Percentiles rank a stretch among this genome's conserved stretches.
Conservation (phyloP, 2,888 invertebrate species). For the Bhutanitis thaidina region DNA sequence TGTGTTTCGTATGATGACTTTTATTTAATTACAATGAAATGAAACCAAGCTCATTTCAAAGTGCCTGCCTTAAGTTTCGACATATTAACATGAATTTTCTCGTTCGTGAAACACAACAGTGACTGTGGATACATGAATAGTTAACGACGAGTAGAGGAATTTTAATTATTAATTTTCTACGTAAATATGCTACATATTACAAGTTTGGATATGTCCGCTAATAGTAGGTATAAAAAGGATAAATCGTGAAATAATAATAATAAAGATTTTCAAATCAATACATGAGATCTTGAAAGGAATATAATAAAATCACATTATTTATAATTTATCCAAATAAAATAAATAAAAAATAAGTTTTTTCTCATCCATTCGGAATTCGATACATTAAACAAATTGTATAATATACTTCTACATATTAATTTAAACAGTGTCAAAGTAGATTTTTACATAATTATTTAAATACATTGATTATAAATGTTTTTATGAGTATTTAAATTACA, state of each 20-base stretch:
- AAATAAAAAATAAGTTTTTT: constrained; percentile 31
- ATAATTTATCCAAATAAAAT: constrained; percentile 22
- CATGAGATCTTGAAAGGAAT: constrained; percentile 49
- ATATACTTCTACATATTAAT: constrained; percentile 10
- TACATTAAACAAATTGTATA: constrained; percentile 27
- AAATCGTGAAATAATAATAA: constrained; percentile 20
- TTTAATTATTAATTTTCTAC: constrained; percentile 20
- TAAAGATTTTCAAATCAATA: constrained; percentile 31
- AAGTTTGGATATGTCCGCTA: constrained; percentile 27
- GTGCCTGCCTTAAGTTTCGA: no score
- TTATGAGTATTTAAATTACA: no score
- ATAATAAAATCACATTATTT: constrained; percentile 27
- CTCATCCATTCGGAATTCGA: constrained; percentile 29
- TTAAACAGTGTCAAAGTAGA: constrained; percentile 16
- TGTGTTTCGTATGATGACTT: no score
- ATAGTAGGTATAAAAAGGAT: constrained; percentile 29
- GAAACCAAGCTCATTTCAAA: no score
- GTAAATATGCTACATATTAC: constrained; percentile 17
- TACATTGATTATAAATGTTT: no score
- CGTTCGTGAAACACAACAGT: no score
- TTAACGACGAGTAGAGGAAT: constrained; percentile 2
- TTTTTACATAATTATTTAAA: no score
- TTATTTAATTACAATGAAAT: no score
- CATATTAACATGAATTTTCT: no score
- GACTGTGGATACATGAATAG: neutral